phyloP scores from a whole-genome alignment of 2,797 vertebrate genomes.

The Rhinichthys osculus region DNA sequence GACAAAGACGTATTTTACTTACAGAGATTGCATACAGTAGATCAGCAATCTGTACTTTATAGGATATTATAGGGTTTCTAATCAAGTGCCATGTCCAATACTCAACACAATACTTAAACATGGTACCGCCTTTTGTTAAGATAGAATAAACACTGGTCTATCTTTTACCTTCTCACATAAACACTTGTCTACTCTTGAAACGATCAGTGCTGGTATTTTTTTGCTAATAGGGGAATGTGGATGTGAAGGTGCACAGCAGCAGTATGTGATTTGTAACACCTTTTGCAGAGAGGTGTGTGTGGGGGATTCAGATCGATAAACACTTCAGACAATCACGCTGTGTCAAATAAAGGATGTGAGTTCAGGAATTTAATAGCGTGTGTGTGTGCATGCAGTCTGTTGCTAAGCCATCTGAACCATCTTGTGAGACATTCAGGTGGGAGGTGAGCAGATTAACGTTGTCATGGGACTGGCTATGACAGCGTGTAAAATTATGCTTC shows the following conservation, averaged over 20 bases:
- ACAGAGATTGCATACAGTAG: neutral
- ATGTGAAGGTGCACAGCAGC: constrained; percentile 28
- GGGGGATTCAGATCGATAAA: constrained; percentile 53
- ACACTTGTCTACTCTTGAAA: constrained; percentile 27
- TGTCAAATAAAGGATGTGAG: constrained; percentile 33
- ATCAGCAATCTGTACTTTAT: neutral
- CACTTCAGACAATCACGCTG: constrained; percentile 39
- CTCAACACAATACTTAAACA: neutral
- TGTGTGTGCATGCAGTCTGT: constrained; percentile 13
- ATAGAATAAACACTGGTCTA: neutral
- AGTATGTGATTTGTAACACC: constrained; percentile 49
- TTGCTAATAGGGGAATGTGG: neutral
- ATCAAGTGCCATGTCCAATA: neutral
- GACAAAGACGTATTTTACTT: neutral
- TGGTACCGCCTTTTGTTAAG: neutral
- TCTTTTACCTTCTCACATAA: neutral
- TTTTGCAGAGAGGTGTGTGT: constrained; percentile 16
- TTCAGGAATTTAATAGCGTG: constrained; percentile 12
- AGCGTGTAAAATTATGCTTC: neutral
- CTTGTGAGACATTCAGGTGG: constrained; percentile 22
- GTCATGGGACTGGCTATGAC: constrained; percentile 7
- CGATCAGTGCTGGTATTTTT: constrained; percentile 23
- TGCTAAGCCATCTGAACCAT: constrained; percentile 18
- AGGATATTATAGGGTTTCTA: neutral
- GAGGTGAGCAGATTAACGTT: constrained; percentile 12